A percentile compares a stretch with the other conserved stretches of the same genome.
phyloP scores from a whole-genome alignment of 2,888 invertebrate genomes.

The Mechanitis messenoides region DNA sequence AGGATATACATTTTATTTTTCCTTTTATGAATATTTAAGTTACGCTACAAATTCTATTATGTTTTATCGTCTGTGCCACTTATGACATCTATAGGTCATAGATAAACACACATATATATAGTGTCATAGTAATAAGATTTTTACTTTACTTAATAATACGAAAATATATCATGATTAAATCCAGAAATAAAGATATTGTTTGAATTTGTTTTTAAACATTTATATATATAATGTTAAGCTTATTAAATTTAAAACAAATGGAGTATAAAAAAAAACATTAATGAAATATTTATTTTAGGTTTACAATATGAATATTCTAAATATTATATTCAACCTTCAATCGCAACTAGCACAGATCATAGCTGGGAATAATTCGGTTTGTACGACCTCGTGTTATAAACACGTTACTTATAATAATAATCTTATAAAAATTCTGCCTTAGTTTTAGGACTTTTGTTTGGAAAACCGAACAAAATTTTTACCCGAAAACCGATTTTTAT shows the following conservation, averaged over 20 bases:
- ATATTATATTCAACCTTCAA: constrained; percentile 51
- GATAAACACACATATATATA: too few relatives aligned
- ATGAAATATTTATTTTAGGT: background rate
- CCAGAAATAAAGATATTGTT: too few relatives aligned
- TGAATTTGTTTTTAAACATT: too few relatives aligned
- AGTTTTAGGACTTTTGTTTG: background rate
- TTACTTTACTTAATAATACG: too few relatives aligned
- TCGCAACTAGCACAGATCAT: constrained; percentile 49
- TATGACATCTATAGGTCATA: background rate
- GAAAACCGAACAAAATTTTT: constrained; percentile 12
- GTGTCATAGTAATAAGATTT: background rate
- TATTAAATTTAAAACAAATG: too few relatives aligned
- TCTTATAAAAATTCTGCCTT: too few relatives aligned
- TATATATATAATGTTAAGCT: too few relatives aligned
- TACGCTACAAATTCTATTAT: background rate
- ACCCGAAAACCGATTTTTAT: too few relatives aligned
- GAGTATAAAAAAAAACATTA: too few relatives aligned
- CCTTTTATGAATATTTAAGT: constrained; percentile 4
- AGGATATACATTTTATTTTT: constrained; percentile 3
- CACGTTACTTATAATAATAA: constrained; percentile 18
- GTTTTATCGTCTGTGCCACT: constrained; percentile 4
- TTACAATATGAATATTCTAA: constrained; percentile 5
- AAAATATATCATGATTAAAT: too few relatives aligned
- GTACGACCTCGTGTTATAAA: constrained; percentile 46
- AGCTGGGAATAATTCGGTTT: constrained; percentile 58